Evolutionary conservation across 2,113 vertebrate species (phyloP).

Genomic region (Oophaga pumilio): DNA sequence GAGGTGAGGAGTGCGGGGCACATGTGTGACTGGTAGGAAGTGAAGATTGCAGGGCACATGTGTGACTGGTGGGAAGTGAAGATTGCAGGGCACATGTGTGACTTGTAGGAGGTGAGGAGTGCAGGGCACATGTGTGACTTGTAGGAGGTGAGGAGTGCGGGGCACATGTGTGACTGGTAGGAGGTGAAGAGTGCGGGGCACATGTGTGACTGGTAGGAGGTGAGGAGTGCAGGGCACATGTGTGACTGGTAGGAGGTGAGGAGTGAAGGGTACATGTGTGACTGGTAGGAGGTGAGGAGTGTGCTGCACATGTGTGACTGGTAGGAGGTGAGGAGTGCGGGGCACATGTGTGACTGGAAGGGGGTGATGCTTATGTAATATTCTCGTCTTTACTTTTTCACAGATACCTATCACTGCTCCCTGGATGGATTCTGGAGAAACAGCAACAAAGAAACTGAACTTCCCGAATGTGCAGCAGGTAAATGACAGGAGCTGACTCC

Average conservation of each 20-base stretch:
- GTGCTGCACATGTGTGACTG: not conserved
- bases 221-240: not conserved
- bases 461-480: conserved; percentile 76
- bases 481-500: conserved; percentile 29
- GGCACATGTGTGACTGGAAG: not conserved
- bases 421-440: conserved; percentile 72
- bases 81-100: not conserved
- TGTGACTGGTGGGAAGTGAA: not conserved
- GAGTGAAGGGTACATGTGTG: not conserved
- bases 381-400: conserved; percentile 46
- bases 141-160: not conserved
- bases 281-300: not conserved
- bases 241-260: not conserved
- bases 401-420: conserved; percentile 70
- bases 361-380: not conserved
- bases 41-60: not conserved
- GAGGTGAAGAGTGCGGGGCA: not conserved
- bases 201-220: not conserved
- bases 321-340: not conserved
- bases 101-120: not conserved
- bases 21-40: not conserved
- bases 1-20: not conserved
- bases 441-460: conserved; percentile 61
- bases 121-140: not conserved
- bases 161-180: not conserved